These are phyloP conservation scores for Synergus itoensis DNA, from an alignment of 2,888 invertebrate species.

Conservation along the genomic window DNA sequence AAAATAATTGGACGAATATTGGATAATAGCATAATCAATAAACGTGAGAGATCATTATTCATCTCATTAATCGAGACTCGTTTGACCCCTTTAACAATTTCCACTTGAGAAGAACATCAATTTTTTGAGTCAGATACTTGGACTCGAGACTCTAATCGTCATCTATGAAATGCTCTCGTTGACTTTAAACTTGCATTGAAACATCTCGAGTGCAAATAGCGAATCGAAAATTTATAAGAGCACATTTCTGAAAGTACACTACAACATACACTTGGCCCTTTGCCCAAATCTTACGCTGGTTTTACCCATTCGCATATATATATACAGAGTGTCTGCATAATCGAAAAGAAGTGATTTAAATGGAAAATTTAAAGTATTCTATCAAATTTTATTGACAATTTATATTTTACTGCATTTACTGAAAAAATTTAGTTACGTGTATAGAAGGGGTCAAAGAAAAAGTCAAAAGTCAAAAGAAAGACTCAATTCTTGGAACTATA, in stretches of 20 bases:
- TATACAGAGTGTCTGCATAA: not conserved
- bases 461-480: not conserved
- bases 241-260: conserved; percentile 56
- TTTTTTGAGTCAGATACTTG: not conserved
- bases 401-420: not conserved
- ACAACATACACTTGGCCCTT: conserved; percentile 60
- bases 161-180: not conserved
- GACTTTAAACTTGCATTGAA: conserved; percentile 28
- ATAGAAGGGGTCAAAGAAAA: not conserved
- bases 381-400: not conserved
- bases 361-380: not conserved
- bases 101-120: not conserved
- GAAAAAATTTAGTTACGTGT: not conserved
- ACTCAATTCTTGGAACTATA: not conserved
- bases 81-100: not conserved
- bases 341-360: not conserved
- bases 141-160: not conserved
- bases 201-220: conserved; percentile 38
- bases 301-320: conserved; percentile 19
- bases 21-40: not conserved
- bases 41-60: too few species aligned
- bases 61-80: not conserved
- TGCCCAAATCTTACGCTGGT: conserved; percentile 57
- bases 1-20: not conserved
- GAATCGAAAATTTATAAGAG: conserved; percentile 64